Conservation (phyloP, 2,888 invertebrate genomes). For the Drosophila melanosoma region DNA sequence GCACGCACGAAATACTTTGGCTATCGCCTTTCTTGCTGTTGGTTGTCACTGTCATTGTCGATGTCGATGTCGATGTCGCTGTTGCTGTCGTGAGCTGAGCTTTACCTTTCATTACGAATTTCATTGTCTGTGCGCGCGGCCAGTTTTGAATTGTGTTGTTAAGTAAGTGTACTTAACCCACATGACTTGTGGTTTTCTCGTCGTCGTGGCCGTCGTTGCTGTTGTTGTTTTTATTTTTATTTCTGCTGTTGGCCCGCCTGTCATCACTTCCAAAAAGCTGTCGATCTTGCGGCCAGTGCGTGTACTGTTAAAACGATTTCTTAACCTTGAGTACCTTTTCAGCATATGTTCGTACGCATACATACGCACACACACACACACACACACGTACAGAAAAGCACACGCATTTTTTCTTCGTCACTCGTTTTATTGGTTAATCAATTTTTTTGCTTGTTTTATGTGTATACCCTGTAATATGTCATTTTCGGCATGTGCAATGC, state of each 20-base stretch:
- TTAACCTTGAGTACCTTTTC: slow-evolving; percentile 80
- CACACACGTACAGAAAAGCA: not conserved
- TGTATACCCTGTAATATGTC: slow-evolving; percentile 3
- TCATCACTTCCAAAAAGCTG: slow-evolving; percentile 77
- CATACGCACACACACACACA: not conserved
- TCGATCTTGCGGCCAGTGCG: slow-evolving; percentile 61
- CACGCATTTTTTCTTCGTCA: slow-evolving; percentile 33
- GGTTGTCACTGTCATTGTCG: slow-evolving; percentile 34
- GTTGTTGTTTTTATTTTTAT: slow-evolving; percentile 32
- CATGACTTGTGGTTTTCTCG: slow-evolving; percentile 77
- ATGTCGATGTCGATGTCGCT: slow-evolving; percentile 15
- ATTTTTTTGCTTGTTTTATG: slow-evolving; percentile 29
- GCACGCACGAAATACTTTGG: slow-evolving; percentile 6
- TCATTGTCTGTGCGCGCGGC: slow-evolving; percentile 77
- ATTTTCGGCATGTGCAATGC: not conserved
- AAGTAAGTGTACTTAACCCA: slow-evolving; percentile 82
- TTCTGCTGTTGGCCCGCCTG: slow-evolving; percentile 47
- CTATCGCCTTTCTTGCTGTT: slow-evolving; percentile 40
- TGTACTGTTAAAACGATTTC: slow-evolving; percentile 71
- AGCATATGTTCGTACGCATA: slow-evolving; percentile 33
- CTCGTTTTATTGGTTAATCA: slow-evolving; percentile 64
- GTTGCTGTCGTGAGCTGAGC: slow-evolving; percentile 55
- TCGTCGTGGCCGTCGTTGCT: slow-evolving; percentile 14
- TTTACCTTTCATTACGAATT: slow-evolving; percentile 68
- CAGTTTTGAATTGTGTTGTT: slow-evolving; percentile 78